Evolutionary conservation across 2,113 vertebrate species (phyloP), one percentile per base, ranked within the genome.

Genomic region (Reinhardtius hippoglossoides): DNA sequence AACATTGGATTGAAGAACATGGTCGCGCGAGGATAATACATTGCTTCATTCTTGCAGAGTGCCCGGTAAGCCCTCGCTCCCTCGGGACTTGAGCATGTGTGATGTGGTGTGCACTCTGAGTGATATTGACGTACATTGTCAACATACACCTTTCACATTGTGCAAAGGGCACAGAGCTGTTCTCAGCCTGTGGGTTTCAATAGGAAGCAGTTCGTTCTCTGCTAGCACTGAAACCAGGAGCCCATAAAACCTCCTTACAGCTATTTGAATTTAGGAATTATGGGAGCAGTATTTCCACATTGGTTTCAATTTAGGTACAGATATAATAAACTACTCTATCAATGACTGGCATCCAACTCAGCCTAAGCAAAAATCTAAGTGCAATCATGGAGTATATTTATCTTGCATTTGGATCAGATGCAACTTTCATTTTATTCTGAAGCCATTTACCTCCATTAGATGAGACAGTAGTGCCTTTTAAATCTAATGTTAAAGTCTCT

Each of bases 141-240:
- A 81, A 78, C 67, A 60, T 66, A 48, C 77, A 78, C 74, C 50
- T 75, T 83, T 75, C 46, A 64, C 58, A 68, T 64, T 69, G 78
- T 83, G 68, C 65, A 70, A 71, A 78, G 52, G 67, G 58, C 61
- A 61, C 20, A 24, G 16, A 66, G 76, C 71, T 69, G 54, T 52
- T 66, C 26, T 54, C 59, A 50, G 21, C 59, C 21, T 44, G 15
- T 68, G 18, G 71, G 14, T 76, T 62, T 65, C 42, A 60, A 21
- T 9, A 46, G 46, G 31, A 69, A 56, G 14, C 60, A 23, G 44
- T 23, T 55, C 6, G 44, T 59, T 26, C 27, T 31, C 56, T 4
- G 23, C 23, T 23, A 57, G 20, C 9, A 55, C 9, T 74, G 23
- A 46, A 13, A 50, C n/a, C 48, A 65, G 1, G 3, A 15, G 14